Conservation (phyloP, 2,888 invertebrate species). For the Papilio gigon region DNA sequence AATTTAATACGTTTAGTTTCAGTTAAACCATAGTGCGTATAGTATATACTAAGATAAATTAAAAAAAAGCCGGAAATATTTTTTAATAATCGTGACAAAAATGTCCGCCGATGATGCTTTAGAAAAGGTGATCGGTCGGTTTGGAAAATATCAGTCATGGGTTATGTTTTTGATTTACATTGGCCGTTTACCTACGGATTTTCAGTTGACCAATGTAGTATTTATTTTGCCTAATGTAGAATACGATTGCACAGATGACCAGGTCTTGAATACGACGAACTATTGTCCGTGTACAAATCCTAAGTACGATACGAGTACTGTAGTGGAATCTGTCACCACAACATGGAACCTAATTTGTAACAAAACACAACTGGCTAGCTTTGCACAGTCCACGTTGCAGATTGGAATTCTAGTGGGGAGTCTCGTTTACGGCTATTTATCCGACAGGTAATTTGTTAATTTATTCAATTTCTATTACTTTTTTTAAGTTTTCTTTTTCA, state of each 20-base stretch:
- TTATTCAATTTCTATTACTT: not conserved
- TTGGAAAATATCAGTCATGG: slow-evolving; percentile 81
- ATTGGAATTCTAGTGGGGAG: slow-evolving; percentile 82
- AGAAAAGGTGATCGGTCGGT: slow-evolving; percentile 77
- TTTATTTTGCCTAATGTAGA: slow-evolving; percentile 80
- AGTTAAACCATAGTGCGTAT: not conserved
- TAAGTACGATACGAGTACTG: slow-evolving; percentile 78
- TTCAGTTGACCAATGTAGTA: slow-evolving; percentile 81
- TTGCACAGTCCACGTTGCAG: slow-evolving; percentile 81
- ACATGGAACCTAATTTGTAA: slow-evolving; percentile 85
- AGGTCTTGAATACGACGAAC: slow-evolving; percentile 63
- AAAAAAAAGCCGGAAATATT: not conserved
- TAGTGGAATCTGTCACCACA: slow-evolving; percentile 81
- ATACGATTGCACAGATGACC: slow-evolving; percentile 71
- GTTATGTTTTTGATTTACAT: slow-evolving; percentile 75
- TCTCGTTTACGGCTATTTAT: slow-evolving; percentile 78
- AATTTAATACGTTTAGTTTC: not conserved
- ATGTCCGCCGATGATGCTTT: slow-evolving; percentile 57
- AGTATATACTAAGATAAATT: not conserved
- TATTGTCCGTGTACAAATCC: slow-evolving; percentile 73
- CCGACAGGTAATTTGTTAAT: slow-evolving; percentile 65
- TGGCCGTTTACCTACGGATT: slow-evolving; percentile 81
- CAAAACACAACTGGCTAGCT: slow-evolving; percentile 76
- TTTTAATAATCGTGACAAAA: not conserved
- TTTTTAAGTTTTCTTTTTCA: not conserved